Evolutionary conservation across 1,140 invertebrate genomes (phyloP), one percentile per base, ranked within the genome.

Genomic region (Drosophila repleta): DNA sequence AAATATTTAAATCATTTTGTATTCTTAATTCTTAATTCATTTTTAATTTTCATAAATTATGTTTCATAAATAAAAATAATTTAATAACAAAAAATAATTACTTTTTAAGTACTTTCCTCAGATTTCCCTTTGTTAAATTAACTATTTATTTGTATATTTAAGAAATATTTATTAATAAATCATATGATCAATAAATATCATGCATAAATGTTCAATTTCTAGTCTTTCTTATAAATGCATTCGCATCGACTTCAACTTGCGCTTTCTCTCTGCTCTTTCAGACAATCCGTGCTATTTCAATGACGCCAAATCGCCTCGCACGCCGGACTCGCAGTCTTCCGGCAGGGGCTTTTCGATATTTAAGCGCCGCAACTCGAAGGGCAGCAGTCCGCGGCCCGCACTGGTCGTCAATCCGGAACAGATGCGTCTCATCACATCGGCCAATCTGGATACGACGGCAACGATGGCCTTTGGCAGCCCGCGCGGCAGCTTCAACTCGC

Each of bases 271-370:
- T 3, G 6, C 61, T 5, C 18, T 71, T 78, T 3, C 62, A 91
- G 90, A 91, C 67, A 91, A 91, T 74, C 90, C 90, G 15, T 91
- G 89, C 60, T 91, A 91, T 70, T 91, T 91, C 65, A 91, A 91
- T 90, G 90, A 91, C 35, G 68, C 76, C 46, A 90, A 91, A 61
- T 91, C 90, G n/a, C 90, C 90, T 1, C 85, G 83, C 45, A 91
- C 90, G 4, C 90, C 90, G 49, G 90, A 91, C 57, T 91, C 90
- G 0, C 85, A 90, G 56, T 83, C 74, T 2, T 91, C 90, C 29
- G 79, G 84, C 46, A 80, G 77, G 20, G 82, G 77, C 17, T 91
- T 91, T 41, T 90, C 89, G 10, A 78, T 91, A 10, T 91, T 91
- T 48, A 91, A 90, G 37, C 71, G 90, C 1, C 88, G 90, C 32